Percentiles rank a stretch among this genome's conserved stretches.
Conservation (phyloP, 2,113 vertebrate genomes). For the Sisor rabdophorus region DNA sequence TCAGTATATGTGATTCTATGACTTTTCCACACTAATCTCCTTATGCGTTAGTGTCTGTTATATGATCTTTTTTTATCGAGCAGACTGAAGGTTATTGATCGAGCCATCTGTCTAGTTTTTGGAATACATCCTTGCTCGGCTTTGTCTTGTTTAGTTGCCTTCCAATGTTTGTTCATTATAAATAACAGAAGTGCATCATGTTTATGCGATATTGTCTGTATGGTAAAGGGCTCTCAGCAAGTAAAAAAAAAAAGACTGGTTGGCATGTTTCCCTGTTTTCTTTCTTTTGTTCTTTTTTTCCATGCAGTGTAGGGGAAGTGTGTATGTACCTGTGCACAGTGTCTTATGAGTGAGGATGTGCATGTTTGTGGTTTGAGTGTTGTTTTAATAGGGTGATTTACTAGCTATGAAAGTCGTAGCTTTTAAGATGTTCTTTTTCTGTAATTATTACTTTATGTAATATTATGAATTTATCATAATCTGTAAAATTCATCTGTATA, state of each 20-base stretch:
- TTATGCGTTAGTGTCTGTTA: background rate
- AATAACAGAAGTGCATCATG: conserved; percentile 56
- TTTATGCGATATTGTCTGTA: conserved; percentile 39
- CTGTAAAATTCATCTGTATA: conserved; percentile 73
- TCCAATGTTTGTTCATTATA: conserved; percentile 46
- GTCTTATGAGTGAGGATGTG: conserved; percentile 48
- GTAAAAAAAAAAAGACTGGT: conserved; percentile 44
- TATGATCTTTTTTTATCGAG: background rate
- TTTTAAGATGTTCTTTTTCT: conserved; percentile 46
- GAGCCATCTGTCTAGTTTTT: conserved; percentile 15
- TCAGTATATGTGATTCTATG: background rate
- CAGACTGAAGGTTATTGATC: conserved; percentile 3
- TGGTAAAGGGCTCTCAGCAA: conserved; percentile 35
- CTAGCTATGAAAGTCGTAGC: conserved; percentile 58
- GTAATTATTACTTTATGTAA: conserved; percentile 69
- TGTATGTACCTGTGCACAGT: conserved; percentile 30
- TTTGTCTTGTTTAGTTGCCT: conserved; percentile 61
- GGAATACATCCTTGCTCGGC: conserved; percentile 47
- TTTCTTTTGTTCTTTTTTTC: conserved; percentile 30
- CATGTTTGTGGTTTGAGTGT: conserved; percentile 54
- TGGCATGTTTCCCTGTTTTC: conserved; percentile 55
- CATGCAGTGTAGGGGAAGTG: conserved; percentile 45
- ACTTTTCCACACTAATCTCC: background rate
- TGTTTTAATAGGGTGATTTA: conserved; percentile 48
- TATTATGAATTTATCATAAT: no score